Percentiles rank a stretch among this genome's conserved stretches.
Conservation (phyloP, 2,113 vertebrate genomes). For the Penelope pileata region DNA sequence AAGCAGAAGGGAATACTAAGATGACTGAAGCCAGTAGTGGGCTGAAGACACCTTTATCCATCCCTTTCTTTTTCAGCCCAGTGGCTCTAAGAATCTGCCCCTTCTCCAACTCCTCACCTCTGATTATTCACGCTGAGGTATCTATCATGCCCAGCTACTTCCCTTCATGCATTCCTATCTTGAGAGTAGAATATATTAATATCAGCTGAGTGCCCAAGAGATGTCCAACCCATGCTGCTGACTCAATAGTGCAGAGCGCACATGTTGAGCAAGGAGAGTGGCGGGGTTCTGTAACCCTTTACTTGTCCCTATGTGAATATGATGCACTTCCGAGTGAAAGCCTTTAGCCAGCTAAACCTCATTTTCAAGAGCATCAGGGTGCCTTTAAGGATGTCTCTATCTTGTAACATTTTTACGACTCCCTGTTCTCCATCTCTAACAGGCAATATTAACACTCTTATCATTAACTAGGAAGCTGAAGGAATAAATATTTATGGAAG, state of each 20-base stretch:
- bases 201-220: background rate
- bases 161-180: background rate
- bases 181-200: background rate
- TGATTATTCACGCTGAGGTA: background rate
- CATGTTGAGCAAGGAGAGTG: background rate
- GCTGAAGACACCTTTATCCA: background rate
- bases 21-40: accelerated
- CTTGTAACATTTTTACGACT: background rate
- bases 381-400: conserved; percentile 29
- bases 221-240: background rate
- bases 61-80: background rate
- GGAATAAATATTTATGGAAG: conserved; percentile 3
- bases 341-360: background rate
- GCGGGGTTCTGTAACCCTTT: background rate
- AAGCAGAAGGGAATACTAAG: background rate
- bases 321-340: background rate
- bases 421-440: background rate
- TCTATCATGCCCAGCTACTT: background rate
- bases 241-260: background rate
- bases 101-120: background rate
- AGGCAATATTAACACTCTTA: background rate
- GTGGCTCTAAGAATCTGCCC: background rate
- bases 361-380: conserved; percentile 44
- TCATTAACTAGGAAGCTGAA: background rate
- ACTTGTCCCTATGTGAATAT: background rate